Base-by-base conservation (phyloP, 1,140 invertebrate species). In the Drosophila ohnishii region DNA sequence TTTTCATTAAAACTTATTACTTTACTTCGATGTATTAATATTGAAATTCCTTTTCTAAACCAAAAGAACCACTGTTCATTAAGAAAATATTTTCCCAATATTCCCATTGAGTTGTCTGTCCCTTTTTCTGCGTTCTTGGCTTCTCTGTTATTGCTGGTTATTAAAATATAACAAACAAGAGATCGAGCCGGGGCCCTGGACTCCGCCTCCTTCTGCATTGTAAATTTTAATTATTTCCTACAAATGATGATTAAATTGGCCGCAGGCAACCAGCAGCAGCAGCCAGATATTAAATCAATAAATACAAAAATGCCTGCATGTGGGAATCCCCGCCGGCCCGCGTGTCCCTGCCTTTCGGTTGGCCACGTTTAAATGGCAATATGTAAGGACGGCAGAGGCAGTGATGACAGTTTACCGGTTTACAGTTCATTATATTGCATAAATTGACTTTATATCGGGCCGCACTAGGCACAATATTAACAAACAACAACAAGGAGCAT, bases 181-280 rank as follows among this genome's bases (percentile, higher is more conserved):
- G 61, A 61, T 58, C 71, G 34, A 40, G 48, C 28, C 55, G 10
- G 11, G 14, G 22, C 19, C 57, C 22, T 37, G 34, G 44, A 45
- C 62, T 48, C 39, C 50, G 63, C 50, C 67, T 35, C 51, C 57
- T 45, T 48, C 65, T 75, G 60, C 73, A 86, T 85, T 85, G 82
- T 86, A 82, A 82, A 85, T 85, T 85, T 85, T 85, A 85, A 85
- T 85, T 85, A 85, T 85, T 85, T 85, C 73, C 82, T 85, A 87
- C 82, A 87, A 85, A 85, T 85, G 82, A 87, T 85, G 82, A 85
- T 85, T 85, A 85, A 85, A 85, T 85, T 85, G 78, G 83, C 82
- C 83, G 63, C 78, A 67, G 82, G 82, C 81, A 83, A 34, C 42
- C 65, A 30, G 35, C 53, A 75, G 59, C 55, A 47, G 48, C 63